Base-by-base conservation (phyloP, 1,140 invertebrate species). In the Drosophila parvula region DNA sequence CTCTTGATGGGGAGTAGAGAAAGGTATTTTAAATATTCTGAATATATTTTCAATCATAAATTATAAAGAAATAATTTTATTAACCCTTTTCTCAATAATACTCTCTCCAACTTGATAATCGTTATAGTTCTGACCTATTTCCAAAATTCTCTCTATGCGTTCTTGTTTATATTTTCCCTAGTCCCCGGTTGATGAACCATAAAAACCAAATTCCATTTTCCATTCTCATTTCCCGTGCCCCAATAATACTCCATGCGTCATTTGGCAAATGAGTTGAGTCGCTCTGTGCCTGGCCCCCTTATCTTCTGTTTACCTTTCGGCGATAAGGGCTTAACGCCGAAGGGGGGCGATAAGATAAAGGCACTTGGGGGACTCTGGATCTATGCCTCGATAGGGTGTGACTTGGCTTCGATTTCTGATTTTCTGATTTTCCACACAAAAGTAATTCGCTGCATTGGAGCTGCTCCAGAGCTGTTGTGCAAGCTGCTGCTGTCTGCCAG, bases 261-360 rank as follows among this genome's bases (percentile, higher is more conserved):
- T 75, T 64, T 64, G 73, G 73, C 73, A 75, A 75, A 75, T 47
- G 73, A 75, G 71, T 67, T 30, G 65, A 53, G 47, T 68, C n/a
- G 64, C 47, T 36, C 48, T 43, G 18, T n/a, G 41, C 10, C 11
- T 12, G 44, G 18, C 0, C 22, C 22, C 27, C 53, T 53, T 76
- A 76, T 76, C 74, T 45, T 43, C 14, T 76, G 73, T 76, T 76
- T 76, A 76, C 74, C 73, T 76, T 56, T 36, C 41, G 16, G 38
- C 73, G 74, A 76, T 76, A 76, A 76, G 73, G 74, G 73, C 62
- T 62, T 73, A 59, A 36, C 67, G 5, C n/a, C 55, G 34, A 32
- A 22, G 30, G 14, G 30, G 14, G 3, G 22, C 62, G 74, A 76
- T 76, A 76, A 76, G 74, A 76, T 76, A 76, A 38, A 48, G 53